Evolutionary conservation across 2,888 invertebrate genomes (phyloP), one percentile per base, ranked within the genome.

Genomic region (Nomada ruficornis): DNA sequence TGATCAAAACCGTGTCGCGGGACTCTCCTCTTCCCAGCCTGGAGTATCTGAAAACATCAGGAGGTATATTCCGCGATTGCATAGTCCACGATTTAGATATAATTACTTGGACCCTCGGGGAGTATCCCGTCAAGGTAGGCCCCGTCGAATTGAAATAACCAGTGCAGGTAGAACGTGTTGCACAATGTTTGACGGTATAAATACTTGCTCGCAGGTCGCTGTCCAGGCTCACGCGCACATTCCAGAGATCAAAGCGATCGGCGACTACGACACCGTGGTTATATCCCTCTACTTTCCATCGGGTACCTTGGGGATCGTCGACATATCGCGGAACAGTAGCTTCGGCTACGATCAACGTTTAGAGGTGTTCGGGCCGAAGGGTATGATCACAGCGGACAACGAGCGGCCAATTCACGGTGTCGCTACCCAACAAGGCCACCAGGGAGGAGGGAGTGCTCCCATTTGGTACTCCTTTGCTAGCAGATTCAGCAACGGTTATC

Each of bases 261-360:
- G 95, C 72, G 96, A 96, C 92, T 95, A 95, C 80, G 96, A 97
- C 90, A 96, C 95, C 1, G 95, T 96, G 2, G 95, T 94, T 1
- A 95, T 95, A 69, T 92, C 95, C 4, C 92, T 96, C 54, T 95
- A 95, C 62, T 96, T 95, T 90, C 95, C 96, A 0, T 95, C 95
- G 57, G 96, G 96, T 2, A 95, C 95, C 2, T 91, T 96, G 36
- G 96, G 95, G 4, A 94, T 95, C 68, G 95, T 96, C 62, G 96
- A 97, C 91, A 94, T 96, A 75, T 96, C 96, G 85, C 94, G 96
- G 50, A 95, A 94, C 91, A 95, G 95, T 50, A 93, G 93, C 15
- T 96, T 96, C 88, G 96, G 96, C 1, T 96, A 96, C 87, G 96
- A 96, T 84, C 96, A 96, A 91, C 94, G 96, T 82, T 90, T 96